Conservation (phyloP, 2,113 vertebrate genomes). For the Esox niger region DNA sequence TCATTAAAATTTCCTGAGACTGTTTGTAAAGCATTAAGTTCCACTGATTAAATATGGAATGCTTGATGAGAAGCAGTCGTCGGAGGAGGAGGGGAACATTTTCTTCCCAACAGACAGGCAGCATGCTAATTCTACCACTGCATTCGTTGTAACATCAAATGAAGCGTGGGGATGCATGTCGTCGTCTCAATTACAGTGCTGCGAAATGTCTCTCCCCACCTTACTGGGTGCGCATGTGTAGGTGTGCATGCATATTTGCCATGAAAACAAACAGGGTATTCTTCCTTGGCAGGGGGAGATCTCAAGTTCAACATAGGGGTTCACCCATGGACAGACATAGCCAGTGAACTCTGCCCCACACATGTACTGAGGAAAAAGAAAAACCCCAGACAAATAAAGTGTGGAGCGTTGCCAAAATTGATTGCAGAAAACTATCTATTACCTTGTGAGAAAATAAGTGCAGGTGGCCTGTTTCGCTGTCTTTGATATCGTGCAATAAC, state of each 20-base stretch:
- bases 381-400: too few relatives aligned
- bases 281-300: too few relatives aligned
- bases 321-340: too few relatives aligned
- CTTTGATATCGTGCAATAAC: conserved; percentile 41
- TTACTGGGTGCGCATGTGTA: neutral
- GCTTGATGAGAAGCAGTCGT: conserved; percentile 44
- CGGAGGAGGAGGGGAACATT: neutral
- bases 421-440: neutral
- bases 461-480: neutral
- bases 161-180: conserved; percentile 19
- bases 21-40: conserved; percentile 76
- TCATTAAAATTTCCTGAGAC: conserved; percentile 72
- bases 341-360: too few relatives aligned
- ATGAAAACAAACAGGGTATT: too few relatives aligned
- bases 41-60: conserved; percentile 70
- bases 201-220: neutral
- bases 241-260: conserved; percentile 7
- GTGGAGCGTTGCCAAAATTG: conserved; percentile 1
- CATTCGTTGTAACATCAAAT: conserved; percentile 31
- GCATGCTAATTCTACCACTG: conserved; percentile 40
- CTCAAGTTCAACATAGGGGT: too few relatives aligned
- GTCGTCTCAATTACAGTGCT: conserved; percentile 30
- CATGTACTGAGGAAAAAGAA: too few relatives aligned
- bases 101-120: neutral
- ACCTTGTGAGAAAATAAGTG: neutral